Base-by-base conservation (phyloP, 2,888 invertebrate genomes). In the Epistrophella euchroma region DNA sequence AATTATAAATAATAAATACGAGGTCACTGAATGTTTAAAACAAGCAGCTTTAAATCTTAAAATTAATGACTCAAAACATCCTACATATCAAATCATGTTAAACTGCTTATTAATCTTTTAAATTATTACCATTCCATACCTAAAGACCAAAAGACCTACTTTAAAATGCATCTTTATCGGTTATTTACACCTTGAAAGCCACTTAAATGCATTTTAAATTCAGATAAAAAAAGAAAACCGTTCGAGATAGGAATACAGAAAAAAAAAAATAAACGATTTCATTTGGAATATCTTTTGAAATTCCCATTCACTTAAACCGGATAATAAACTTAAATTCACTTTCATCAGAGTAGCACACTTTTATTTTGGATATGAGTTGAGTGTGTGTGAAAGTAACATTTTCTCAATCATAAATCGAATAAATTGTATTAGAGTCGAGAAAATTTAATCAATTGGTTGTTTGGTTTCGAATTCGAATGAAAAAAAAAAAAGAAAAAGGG, bases 131-230 rank as follows among this genome's bases (percentile, higher is more conserved):
- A 52, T 52, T 22, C 40, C 10, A 22, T 28, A 32, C 1, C 32
- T 32, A 62, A 62, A 62, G 25, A 43, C 43, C 43, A 15, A 15
- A 64, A 43, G 28, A 64, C 25, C 43, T 64, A 64, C 45, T 64
- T 45, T n/a, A 45, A 64, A 64, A 47, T 66, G 47, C 64, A 66
- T 66, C 66, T 66, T 66, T 19, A 66, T 66, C 66, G 19, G 13
- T 19, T 47, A 35, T 66, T 47, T 35, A 66, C 66, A 47, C 66
- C 47, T 66, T 66, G 15, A 35, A 47, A 25, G 9, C 1, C 47
- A 47, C 35, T 32, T 22, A 15, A 58, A 45, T 62, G 62, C 43
- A 62, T 62, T 62, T 66, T 47, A 66, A 47, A 47, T 52, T 47
- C 66, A 47, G 47, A 47, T 66, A 47, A 66, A 32, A 43, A 32